Percentiles rank a stretch among this genome's conserved stretches.
Conservation (phyloP, 2,113 vertebrate genomes). For the Daubentonia madagascariensis region DNA sequence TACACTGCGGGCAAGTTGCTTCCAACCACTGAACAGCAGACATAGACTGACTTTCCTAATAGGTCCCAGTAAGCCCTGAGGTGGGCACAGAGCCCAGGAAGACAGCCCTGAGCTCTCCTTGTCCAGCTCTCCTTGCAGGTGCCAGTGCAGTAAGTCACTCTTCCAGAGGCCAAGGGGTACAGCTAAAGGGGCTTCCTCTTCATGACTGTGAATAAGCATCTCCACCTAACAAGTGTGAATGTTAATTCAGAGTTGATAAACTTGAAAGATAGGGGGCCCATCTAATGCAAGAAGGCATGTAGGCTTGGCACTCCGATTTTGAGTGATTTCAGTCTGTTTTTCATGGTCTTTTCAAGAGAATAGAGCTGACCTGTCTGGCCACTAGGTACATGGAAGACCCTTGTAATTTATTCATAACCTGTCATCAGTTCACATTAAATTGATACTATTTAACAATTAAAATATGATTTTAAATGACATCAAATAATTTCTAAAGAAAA, state of each 20-base stretch:
- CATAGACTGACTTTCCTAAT: background rate
- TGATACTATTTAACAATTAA: background rate
- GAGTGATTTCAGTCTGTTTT: background rate
- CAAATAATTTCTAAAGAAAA: background rate
- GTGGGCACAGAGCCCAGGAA: background rate
- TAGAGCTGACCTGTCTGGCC: background rate
- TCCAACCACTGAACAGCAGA: no score
- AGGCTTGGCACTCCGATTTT: background rate
- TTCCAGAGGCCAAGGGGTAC: background rate
- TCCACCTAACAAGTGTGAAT: background rate
- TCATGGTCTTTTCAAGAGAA: background rate
- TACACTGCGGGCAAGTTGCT: rapidly evolving
- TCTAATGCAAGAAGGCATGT: background rate
- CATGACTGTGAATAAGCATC: background rate
- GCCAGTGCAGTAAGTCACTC: background rate
- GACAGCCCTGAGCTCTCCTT: background rate
- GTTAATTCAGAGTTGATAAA: background rate
- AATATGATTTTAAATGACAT: background rate
- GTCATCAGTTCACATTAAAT: no score
- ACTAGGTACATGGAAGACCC: background rate
- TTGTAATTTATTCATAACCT: background rate
- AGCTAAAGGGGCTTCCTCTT: background rate
- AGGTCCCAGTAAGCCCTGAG: background rate
- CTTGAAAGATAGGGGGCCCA: background rate
- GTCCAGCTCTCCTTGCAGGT: no score